Evolutionary conservation across 2,888 invertebrate species (phyloP), one percentile per base, ranked within the genome.

Genomic region (Heteromyza rotundicornis): DNA sequence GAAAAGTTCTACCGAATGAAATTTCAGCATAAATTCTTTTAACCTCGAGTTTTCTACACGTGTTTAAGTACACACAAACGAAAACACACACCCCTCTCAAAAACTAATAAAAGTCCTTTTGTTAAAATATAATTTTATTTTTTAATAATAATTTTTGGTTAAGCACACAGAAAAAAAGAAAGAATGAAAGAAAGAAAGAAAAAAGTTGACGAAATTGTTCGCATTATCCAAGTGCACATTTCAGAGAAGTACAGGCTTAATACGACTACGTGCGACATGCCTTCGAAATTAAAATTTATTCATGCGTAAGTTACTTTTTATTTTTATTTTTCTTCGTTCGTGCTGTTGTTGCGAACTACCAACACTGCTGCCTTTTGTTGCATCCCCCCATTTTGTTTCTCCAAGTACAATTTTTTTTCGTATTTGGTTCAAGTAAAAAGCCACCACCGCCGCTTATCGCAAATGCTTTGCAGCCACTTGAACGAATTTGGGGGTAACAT

Each of bases 221-320:
- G 20, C 19, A 47, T 47, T 47, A 19, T 19, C 14, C 14, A 17
- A 20, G 17, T 14, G 17, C 20, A 20, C 47, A 17, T 7, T n/a
- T 40, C 16, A n/a, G n/a, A n/a, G n/a, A n/a, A n/a, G n/a, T n/a
- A n/a, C 40, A 3, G 7, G 40, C 10, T 40, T 40, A n/a, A 7
- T 14, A 7, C 3, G 3, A 40, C 10, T 14, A 3, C 40, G 12
- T 40, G 40, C 40, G 40, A 40, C 40, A 40, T 40, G 40, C 40
- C 47, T 47, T 47, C 47, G 20, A 40, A 36, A 50, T 57, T 19
- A 52, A 52, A n/a, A 59, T 59, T 59, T 59, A 59, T 59, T 59
- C 52, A 59, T 59, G 58, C 52, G 24, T 17, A 52, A 58, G 51
- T 40, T 57, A 16, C 17, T 14, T 16, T 35, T 35, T 53, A 17